phyloP scores from a whole-genome alignment of 2,113 vertebrate genomes.

The Indicator maculatus region DNA sequence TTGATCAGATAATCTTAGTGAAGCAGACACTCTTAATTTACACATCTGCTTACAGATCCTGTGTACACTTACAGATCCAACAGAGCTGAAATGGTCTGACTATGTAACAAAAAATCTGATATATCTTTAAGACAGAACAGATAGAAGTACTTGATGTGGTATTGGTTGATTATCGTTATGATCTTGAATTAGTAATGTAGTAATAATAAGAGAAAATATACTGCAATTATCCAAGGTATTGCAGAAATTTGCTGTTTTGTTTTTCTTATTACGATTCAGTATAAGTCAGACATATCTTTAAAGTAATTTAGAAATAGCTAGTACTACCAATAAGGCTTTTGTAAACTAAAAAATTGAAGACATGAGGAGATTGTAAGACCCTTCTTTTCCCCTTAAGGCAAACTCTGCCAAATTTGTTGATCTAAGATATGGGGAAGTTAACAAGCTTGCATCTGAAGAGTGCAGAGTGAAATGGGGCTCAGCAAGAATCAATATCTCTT shows the following conservation, averaged over 20 bases:
- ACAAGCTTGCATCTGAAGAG: neutral
- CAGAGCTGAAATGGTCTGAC: neutral
- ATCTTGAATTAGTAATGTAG: neutral
- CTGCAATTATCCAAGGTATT: neutral
- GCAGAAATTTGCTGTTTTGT: neutral
- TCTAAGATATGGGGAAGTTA: slow-evolving; percentile 34
- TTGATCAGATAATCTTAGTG: neutral
- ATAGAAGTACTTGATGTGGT: neutral
- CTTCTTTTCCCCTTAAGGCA: neutral
- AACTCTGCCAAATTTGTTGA: neutral
- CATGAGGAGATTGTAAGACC: neutral
- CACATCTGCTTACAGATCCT: neutral
- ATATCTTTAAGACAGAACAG: neutral
- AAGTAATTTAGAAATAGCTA: neutral
- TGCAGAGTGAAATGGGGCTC: slow-evolving; percentile 7
- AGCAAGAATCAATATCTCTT: slow-evolving; percentile 16
- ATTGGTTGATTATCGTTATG: neutral
- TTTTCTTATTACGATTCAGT: neutral
- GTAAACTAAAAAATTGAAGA: neutral
- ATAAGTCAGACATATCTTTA: neutral
- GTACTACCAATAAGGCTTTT: neutral
- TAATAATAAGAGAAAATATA: neutral
- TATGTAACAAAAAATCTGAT: neutral
- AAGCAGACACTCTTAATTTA: neutral
- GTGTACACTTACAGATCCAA: neutral